Evolutionary conservation across 2,113 vertebrate genomes (phyloP), one percentile per base, ranked within the genome.

Genomic region (Plotosus lineatus): DNA sequence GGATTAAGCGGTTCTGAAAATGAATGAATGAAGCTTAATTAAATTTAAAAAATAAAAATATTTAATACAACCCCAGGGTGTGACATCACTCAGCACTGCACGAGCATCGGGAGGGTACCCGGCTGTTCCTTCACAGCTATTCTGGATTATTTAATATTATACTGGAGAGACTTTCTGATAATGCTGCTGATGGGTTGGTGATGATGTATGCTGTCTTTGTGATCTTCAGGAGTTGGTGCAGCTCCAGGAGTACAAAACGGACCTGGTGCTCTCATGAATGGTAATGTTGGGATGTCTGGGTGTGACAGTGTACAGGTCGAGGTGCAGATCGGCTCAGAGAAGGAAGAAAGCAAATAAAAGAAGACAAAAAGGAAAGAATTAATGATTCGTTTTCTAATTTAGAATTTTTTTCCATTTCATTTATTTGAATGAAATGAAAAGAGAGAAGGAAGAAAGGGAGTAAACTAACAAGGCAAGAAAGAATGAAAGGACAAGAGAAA

Each of bases 151-250:
- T 38, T 23, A 11, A 40, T 23, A 17, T 61, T 0, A 61, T 17
- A 28, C 17, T 2, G 58, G 15, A 4, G 28, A 31, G 58, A 31
- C 31, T 26, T 11, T 11, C 10, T 26, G 53, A 26, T 63, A 31
- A 15, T 28, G 10, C 55, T 53, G 66, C 3, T 79, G 5, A 10
- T 58, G 55, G 51, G 21, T 14, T 46, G 1, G 7, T 50, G 75
- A 77, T 50, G 17, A 51, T 10, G 46, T 6, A 73, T 82, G 79
- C 44, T 66, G 0, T 28, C 71, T n/a, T 75, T 81, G 61, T 83
- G 65, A 10, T 80, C 58, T 83, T 81, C 50, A 81, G 82, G 81
- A 48, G 60, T 78, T 9, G 17, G 75, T 63, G 74, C 26, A 2
- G 48, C 79, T 8, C 42, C 76, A 53, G 53, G 60, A 40, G 80